Evolutionary conservation across 2,888 invertebrate genomes (phyloP), one percentile per base, ranked within the genome.

Genomic region (Brenthis ino): DNA sequence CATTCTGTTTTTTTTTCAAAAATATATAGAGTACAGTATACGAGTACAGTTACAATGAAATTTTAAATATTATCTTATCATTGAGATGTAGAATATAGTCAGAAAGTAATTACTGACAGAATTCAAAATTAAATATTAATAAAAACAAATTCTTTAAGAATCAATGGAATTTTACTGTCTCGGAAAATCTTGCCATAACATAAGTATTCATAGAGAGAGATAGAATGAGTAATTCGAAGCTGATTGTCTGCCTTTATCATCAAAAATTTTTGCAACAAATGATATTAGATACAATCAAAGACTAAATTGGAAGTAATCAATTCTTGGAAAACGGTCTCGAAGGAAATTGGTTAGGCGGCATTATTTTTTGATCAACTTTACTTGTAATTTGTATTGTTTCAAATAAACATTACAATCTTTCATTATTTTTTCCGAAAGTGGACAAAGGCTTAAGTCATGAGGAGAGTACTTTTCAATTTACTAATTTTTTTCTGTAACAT

Each of bases 401-500:
- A 51, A 53, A 28, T 58, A 58, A 58, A 47, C 24, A 24, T 47
- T 28, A 37, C 37, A 43, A 43, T 43, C 37, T 43, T 43, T 43
- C 11, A 11, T 43, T 43, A 43, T 43, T 43, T 43, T 43, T 11
- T 43, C 37, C 37, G 37, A 43, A 43, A 43, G 37, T 43, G 2
- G 11, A 43, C 37, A 43, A 43, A 43, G 37, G 37, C 37, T 43
- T 43, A 43, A 50, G 28, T 60, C 12, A 48, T 0, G 3, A 4
- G 28, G 0, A 47, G n/a, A 8, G 14, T 5, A 11, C n/a, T 48
- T 58, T 47, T 24, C 8, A 48, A 11, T 6, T 13, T 33, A 61
- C 77, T 75, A 80, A 83, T 80, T 86, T 85, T 85, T 86, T 85
- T 85, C 37, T 43, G 37, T 43, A 43, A 43, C 11, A 43, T 11